These are phyloP conservation scores for Xanthia icteritia DNA, from an alignment of 2,888 invertebrate species.

Conservation along the genomic window DNA sequence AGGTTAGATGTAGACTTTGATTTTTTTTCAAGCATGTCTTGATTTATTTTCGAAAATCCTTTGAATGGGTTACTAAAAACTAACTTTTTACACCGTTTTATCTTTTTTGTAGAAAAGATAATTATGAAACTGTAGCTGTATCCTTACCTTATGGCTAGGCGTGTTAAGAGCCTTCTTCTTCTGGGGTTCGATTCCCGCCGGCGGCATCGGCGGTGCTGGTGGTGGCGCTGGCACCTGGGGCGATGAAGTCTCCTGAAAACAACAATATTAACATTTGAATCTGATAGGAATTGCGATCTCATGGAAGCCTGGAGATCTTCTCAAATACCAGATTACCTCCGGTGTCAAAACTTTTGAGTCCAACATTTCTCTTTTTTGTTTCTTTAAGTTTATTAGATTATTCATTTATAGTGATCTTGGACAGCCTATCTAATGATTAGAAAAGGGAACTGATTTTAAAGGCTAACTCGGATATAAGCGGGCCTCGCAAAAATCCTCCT, in stretches of 20 bases:
- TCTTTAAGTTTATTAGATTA: neutral
- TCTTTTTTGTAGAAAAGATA: neutral
- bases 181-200: conserved; percentile 87
- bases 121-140: neutral
- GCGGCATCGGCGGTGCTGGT: conserved; percentile 85
- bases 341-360: neutral
- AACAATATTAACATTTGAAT: neutral
- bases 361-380: neutral
- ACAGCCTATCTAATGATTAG: neutral
- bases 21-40: neutral
- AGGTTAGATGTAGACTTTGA: neutral
- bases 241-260: conserved; percentile 87
- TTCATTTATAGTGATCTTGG: neutral
- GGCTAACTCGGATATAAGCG: neutral
- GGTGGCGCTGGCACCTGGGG: conserved; percentile 89
- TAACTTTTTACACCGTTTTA: neutral
- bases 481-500: neutral
- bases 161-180: conserved; percentile 94
- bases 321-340: neutral
- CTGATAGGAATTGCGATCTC: neutral
- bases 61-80: too few species aligned
- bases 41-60: neutral
- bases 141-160: conserved; percentile 92
- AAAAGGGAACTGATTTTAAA: neutral
- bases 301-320: neutral